A percentile compares a stretch with the other conserved stretches of the same genome.
Evolutionary conservation across 1,140 invertebrate species (phyloP).

Genomic region (Trypoxylus dichotomus): DNA sequence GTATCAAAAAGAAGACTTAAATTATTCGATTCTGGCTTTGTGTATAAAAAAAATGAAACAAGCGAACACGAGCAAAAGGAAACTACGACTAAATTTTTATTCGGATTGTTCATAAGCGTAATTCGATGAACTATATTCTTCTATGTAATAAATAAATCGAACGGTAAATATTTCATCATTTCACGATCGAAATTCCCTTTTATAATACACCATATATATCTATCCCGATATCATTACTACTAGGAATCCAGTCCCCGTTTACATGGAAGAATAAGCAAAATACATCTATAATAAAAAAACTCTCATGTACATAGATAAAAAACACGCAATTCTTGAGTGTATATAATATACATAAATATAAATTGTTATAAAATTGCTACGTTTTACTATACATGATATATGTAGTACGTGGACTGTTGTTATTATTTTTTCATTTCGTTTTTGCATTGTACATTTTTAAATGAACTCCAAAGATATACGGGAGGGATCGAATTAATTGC

Average conservation of each 20-base stretch:
- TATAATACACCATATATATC: not conserved
- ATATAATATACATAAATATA: constrained; percentile 16
- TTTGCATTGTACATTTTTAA: constrained; percentile 11
- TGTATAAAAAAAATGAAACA: not conserved
- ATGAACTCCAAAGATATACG: not conserved
- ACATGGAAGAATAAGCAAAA: constrained; percentile 2
- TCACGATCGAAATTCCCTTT: not conserved
- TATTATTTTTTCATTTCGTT: constrained; percentile 1
- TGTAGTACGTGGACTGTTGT: not conserved
- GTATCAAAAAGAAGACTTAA: not conserved
- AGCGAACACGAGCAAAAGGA: no score
- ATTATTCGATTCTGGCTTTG: constrained; percentile 1
- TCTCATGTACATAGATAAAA: constrained; percentile 7
- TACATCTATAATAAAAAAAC: not conserved
- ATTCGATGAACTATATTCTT: constrained; percentile 1
- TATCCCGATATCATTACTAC: not conserved
- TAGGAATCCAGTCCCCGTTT: not conserved
- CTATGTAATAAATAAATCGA: constrained; percentile 1
- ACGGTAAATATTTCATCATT: no score
- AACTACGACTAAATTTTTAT: not conserved
- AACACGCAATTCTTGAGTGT: constrained; percentile 13
- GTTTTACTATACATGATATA: constrained; percentile 6
- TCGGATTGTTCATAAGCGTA: constrained; percentile 8
- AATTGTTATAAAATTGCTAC: constrained; percentile 17
- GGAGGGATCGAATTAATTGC: no score